A percentile compares a stretch with the other conserved stretches of the same genome.
These are phyloP conservation scores for Trinorchestia longiramus DNA, from an alignment of 1,140 invertebrate genomes.

Conservation along the genomic window DNA sequence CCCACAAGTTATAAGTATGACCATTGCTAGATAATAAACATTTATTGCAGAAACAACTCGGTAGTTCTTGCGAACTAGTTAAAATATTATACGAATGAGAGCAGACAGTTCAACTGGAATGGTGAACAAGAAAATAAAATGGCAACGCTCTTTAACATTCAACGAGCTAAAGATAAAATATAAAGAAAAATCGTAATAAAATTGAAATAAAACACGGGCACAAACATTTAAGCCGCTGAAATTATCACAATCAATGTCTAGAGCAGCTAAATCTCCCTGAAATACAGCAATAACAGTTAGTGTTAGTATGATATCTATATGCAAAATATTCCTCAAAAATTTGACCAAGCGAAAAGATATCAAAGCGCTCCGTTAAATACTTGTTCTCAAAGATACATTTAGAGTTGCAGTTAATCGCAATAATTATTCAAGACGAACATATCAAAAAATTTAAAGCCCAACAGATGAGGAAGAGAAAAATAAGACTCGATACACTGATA, in stretches of 20 bases:
- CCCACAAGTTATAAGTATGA: neutral
- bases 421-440: neutral
- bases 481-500: neutral
- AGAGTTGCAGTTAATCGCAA: neutral
- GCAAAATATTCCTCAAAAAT: neutral
- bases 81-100: neutral
- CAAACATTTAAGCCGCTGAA: neutral
- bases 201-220: neutral
- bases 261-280: neutral
- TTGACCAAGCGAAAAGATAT: neutral
- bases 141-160: neutral
- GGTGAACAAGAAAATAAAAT: neutral
- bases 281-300: neutral
- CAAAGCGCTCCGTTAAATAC: neutral
- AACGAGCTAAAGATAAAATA: neutral
- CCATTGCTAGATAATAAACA: neutral
- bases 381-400: neutral
- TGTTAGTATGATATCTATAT: neutral
- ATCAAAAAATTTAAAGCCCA: neutral
- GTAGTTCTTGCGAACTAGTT: neutral
- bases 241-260: neutral
- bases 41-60: neutral
- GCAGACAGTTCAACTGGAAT: neutral
- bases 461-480: neutral
- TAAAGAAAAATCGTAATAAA: neutral